A percentile compares a stretch with the other conserved stretches of the same genome.
These are phyloP conservation scores for Dryobates pubescens DNA, from an alignment of 2,797 vertebrate genomes.

Conservation along the genomic window DNA sequence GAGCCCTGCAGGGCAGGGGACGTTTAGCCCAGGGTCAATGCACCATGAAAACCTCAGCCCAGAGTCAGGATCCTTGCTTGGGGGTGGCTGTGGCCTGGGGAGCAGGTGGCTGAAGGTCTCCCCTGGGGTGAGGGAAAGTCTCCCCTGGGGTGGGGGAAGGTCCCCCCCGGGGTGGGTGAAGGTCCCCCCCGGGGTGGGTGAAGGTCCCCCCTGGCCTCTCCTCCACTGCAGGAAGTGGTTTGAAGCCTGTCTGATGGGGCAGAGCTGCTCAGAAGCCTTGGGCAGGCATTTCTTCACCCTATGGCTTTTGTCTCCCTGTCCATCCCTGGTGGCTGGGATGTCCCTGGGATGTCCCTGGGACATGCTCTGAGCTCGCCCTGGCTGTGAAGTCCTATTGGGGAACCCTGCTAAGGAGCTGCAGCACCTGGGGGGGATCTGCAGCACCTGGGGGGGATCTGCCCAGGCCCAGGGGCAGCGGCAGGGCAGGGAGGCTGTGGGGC, in stretches of 20 bases:
- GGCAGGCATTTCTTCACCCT: neutral
- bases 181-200: neutral
- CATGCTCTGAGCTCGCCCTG: constrained; percentile 41
- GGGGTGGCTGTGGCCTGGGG: neutral
- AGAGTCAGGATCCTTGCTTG: neutral
- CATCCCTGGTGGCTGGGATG: fast-evolving
- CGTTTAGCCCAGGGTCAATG: neutral
- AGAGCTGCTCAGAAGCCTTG: neutral
- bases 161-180: neutral
- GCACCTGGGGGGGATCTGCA: constrained; percentile 33
- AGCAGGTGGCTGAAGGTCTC: neutral
- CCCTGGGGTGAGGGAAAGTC: fast-evolving
- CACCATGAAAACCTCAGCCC: neutral
- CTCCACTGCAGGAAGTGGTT: neutral
- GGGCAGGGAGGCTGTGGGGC: neutral
- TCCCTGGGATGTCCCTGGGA: constrained; percentile 14
- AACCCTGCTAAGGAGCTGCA: neutral
- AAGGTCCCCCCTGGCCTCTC: too few relatives aligned
- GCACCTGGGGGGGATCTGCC: constrained; percentile 28
- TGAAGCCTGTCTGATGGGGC: neutral
- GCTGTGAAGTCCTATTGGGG: neutral
- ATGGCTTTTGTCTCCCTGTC: neutral
- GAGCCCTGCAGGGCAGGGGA: neutral
- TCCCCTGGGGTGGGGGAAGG: neutral
- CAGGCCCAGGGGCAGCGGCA: constrained; percentile 1